Conservation (phyloP, 2,113 vertebrate species). For the Sinosuthora webbiana region DNA sequence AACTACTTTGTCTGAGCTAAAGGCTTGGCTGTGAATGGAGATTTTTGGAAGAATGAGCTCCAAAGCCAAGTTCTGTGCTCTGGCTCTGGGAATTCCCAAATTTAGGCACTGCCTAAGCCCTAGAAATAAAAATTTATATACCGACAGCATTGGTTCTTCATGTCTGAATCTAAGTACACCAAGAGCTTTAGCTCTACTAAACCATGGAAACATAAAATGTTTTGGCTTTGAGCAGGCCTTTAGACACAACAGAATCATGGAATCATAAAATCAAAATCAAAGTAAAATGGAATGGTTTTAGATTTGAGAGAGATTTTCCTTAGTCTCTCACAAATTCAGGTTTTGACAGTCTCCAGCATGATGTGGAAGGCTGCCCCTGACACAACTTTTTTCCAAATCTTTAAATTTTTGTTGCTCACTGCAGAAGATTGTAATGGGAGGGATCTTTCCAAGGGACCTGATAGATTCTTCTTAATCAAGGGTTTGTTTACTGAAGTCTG, state of each 20-base stretch:
- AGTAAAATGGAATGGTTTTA: background rate
- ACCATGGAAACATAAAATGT: background rate
- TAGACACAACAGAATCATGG: background rate
- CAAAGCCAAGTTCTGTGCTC: background rate
- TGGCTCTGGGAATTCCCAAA: background rate
- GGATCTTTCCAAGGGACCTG: background rate
- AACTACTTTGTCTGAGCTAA: background rate
- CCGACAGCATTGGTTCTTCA: background rate
- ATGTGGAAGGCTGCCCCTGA: background rate
- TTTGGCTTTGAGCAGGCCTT: background rate
- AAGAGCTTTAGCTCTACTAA: background rate
- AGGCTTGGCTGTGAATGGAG: background rate
- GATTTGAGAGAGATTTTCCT: background rate
- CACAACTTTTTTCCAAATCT: background rate
- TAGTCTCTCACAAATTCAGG: background rate
- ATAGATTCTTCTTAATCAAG: background rate
- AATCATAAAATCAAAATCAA: background rate
- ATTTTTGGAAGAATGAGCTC: background rate
- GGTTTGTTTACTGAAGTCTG: background rate
- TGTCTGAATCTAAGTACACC: background rate
- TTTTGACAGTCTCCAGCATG: background rate
- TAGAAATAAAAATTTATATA: background rate
- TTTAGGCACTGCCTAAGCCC: background rate
- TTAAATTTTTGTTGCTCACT: background rate
- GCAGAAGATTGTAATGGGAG: fast-evolving